Evolutionary conservation across 2,888 invertebrate species (phyloP), one percentile per base, ranked within the genome.

Genomic region (Scaeva pyrastri): DNA sequence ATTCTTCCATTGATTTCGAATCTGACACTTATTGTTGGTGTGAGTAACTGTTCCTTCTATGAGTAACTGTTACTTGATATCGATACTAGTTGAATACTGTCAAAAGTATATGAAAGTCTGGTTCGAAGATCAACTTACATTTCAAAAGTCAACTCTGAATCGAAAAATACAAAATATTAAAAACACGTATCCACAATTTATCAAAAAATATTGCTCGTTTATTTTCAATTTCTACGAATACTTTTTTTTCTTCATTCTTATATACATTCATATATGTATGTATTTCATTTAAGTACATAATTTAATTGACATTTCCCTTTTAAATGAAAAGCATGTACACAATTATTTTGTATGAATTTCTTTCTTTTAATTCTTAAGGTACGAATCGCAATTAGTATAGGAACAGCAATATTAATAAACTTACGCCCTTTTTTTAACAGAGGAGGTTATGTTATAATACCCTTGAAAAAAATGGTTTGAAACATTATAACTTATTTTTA

Each of bases 171-270:
- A 71, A 45, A 58, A 74, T 64, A 75, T 50, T 60, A 6, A 31
- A 68, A 50, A 64, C n/a, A n/a, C n/a, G n/a, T 1, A 14, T 1
- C 60, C 56, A 75, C 68, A 16, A n/a, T 45, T 16, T 81, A 76
- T 73, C 72, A 85, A 80, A 85, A 85, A 85, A 85, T 85, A 85
- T 85, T 85, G 85, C 85, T 80, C 76, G 76, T 85, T 80, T 85
- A 85, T 85, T 85, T 68, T 21, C 60, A 48, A 45, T 75, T 64
- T 48, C 26, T 72, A 58, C 50, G 23, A 73, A 66, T 71, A 75
- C 39, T 43, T 72, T 71, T 55, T 55, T 48, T 73, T 55, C 55
- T 39, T 23, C 64, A 56, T 73, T 78, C 52, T 72, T 71, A 23
- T 56, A 43, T n/a, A n/a, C n/a, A n/a, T n/a, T 31, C 31, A 8